Conservation (phyloP, 2,888 invertebrate species). For the Onchidella celtica region DNA sequence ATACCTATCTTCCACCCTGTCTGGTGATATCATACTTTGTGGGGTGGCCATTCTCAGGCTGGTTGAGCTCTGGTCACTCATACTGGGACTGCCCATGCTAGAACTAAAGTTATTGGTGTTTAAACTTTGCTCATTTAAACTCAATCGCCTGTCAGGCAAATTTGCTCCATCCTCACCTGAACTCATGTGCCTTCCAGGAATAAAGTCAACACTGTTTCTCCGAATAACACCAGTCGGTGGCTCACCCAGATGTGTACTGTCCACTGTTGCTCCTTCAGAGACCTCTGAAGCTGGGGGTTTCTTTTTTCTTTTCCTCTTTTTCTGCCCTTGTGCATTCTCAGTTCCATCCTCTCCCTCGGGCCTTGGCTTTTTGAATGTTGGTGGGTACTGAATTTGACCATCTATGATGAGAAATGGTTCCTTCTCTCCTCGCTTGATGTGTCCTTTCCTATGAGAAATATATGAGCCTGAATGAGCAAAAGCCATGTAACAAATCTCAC, state of each 20-base stretch:
- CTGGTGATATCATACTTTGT: neutral
- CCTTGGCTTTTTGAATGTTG: constrained; percentile 34
- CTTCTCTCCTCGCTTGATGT: constrained; percentile 26
- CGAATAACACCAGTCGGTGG: constrained; percentile 12
- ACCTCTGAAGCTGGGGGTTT: neutral
- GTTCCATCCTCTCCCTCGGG: neutral
- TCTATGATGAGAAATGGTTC: constrained; percentile 40
- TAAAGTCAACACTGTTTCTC: constrained; percentile 3
- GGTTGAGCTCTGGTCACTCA: constrained; percentile 6
- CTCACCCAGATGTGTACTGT: neutral
- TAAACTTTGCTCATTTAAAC: neutral
- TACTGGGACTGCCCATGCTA: neutral
- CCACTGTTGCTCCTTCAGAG: neutral
- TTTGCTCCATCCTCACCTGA: neutral
- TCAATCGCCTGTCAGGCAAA: neutral
- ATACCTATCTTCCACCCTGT: neutral
- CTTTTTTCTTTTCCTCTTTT: neutral
- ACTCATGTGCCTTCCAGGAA: neutral
- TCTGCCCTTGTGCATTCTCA: neutral
- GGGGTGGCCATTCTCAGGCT: neutral
- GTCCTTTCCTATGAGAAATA: constrained; percentile 39
- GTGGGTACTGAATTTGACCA: constrained; percentile 34
- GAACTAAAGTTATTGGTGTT: neutral
- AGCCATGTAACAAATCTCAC: constrained; percentile 30
- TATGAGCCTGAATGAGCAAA: constrained; percentile 45